Percentiles rank a stretch among this genome's conserved stretches.
Evolutionary conservation across 2,888 invertebrate species (phyloP).

Genomic region (Habrosyne pyritoides): DNA sequence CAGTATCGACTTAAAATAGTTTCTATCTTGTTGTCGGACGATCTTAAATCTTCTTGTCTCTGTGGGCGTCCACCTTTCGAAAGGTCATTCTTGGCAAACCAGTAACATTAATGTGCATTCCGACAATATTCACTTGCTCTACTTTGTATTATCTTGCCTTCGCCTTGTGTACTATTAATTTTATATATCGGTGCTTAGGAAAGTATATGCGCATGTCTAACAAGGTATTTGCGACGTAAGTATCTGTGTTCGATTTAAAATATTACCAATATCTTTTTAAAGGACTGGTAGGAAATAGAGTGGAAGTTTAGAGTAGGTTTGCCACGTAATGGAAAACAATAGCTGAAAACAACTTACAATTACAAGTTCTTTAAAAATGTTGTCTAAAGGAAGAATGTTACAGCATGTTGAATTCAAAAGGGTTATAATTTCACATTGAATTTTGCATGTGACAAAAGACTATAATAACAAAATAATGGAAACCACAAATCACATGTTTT

Average conservation of each 20-base stretch:
- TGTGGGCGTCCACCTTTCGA: constrained; percentile 39
- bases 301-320: too few species aligned
- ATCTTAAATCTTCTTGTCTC: constrained; percentile 36
- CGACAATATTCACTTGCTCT: not conserved
- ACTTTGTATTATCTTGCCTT: constrained; percentile 1
- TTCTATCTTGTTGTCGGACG: constrained; percentile 28
- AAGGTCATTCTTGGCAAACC: constrained; percentile 36
- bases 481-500: not conserved
- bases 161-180: not conserved
- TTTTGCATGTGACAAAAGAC: too few species aligned
- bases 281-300: too few species aligned
- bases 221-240: not conserved
- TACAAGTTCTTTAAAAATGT: too few species aligned
- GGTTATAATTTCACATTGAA: too few species aligned
- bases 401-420: too few species aligned
- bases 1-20: constrained; percentile 45
- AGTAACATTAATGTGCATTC: constrained; percentile 13
- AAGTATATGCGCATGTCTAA: constrained; percentile 2
- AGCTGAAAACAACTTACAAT: too few species aligned
- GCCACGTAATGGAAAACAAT: too few species aligned
- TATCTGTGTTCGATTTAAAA: not conserved
- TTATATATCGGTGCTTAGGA: not conserved
- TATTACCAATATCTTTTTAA: not conserved
- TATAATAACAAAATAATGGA: not conserved
- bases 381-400: too few species aligned